Base-by-base conservation (phyloP, 2,113 vertebrate genomes). In the Gymnocephalus cernua region DNA sequence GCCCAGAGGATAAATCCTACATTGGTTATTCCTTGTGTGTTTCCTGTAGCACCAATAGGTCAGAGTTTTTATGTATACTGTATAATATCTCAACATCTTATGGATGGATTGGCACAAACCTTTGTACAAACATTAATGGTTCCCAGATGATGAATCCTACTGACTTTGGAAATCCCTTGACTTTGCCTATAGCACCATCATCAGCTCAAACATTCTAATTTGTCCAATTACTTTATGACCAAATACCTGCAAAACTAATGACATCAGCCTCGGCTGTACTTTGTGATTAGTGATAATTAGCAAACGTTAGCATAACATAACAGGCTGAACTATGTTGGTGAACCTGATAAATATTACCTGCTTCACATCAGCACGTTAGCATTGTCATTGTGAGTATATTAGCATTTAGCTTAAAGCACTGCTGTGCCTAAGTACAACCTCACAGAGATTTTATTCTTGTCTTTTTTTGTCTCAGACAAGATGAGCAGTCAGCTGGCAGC, bases 391-490 rank as follows among this genome's bases (percentile, higher is more conserved):
- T 9, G 10, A 27, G 13, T 12, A 50, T 21, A n/a, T 50, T 16
- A 38, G 58, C 50, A 44, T 54, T 64, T 21, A 54, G 61, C n/a
- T 27, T 41, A 27, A 18, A 72, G 12, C 38, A 7, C 35, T 14
- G 11, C 25, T n/a, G 4, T 44, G 29, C 6, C 19, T 3, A 2
- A 35, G 29, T 35, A 14, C 23, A 23, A 18, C 7, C 68, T 45
- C 47, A 63, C 27, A 50, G 21, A 68, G 15, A 38, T 48, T 61
- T 18, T 41, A 0, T 19, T 61, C 68, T 66, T 16, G 38, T 74
- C 48, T 80, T 18, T 51, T 15, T 51, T 15, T 51, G 2, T n/a
- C n/a, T 47, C 69, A 93, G 91, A 44, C 2, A 9, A 61, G 6
- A n/a, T 1, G 0, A 59, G 4, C 38, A 38, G 0, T 10, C 47